These are phyloP conservation scores for Mythimna loreyi DNA, from an alignment of 2,888 invertebrate genomes.

Conservation along the genomic window DNA sequence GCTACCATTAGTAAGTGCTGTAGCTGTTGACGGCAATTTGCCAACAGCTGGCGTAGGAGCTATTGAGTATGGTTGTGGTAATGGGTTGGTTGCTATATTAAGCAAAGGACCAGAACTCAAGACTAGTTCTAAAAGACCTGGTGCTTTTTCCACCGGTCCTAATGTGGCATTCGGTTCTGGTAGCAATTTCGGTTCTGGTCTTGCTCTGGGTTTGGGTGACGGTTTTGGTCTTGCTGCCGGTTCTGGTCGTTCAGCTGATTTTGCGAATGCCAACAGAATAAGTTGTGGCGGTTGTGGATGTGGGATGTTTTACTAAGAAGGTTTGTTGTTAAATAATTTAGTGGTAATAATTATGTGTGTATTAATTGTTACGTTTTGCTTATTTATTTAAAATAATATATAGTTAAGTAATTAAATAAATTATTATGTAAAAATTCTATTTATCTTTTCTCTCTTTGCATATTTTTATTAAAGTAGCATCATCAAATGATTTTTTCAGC, in stretches of 20 bases:
- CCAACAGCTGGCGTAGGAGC: slow-evolving; percentile 72
- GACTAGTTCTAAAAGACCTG: slow-evolving; percentile 14
- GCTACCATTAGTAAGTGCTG: slow-evolving; percentile 76
- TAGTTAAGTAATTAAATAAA: background rate
- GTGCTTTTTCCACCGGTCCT: slow-evolving; percentile 15
- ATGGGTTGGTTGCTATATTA: slow-evolving; percentile 63
- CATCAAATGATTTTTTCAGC: no score
- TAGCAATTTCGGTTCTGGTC: slow-evolving; percentile 27
- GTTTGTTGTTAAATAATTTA: background rate
- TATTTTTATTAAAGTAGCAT: no score
- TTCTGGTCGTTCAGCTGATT: slow-evolving; percentile 19
- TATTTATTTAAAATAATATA: slow-evolving; percentile 4
- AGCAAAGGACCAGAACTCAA: slow-evolving; percentile 50
- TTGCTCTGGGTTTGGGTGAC: slow-evolving; percentile 30
- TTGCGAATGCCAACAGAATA: slow-evolving; percentile 26
- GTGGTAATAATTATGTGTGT: background rate
- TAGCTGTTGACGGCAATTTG: slow-evolving; percentile 71
- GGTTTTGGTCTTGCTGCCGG: slow-evolving; percentile 26
- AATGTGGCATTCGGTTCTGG: slow-evolving; percentile 28
- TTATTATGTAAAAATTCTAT: background rate
- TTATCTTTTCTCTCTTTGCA: background rate
- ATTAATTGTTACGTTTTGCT: background rate
- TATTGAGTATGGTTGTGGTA: slow-evolving; percentile 74
- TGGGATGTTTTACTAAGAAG: slow-evolving; percentile 15
- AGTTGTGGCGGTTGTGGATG: slow-evolving; percentile 3